Evolutionary conservation across 2,888 invertebrate species (phyloP).

Genomic region (Tipula vernalis): DNA sequence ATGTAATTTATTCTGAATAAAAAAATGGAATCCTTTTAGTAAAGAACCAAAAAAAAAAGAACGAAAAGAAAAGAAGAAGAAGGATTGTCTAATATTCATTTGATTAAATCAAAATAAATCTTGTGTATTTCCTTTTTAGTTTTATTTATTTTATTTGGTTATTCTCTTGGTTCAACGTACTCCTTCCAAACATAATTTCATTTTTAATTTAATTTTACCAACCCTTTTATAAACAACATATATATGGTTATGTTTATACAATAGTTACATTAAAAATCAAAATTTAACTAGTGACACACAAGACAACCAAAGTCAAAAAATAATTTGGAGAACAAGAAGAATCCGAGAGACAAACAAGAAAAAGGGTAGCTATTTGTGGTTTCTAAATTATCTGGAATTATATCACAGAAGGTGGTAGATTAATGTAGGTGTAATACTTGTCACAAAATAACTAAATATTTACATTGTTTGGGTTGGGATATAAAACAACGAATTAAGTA

Average conservation of each 20-base stretch:
- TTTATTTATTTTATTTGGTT: too few relatives aligned
- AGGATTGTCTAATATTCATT: background rate
- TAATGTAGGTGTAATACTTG: conserved; percentile 4
- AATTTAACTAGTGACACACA: background rate
- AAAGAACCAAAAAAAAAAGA: background rate
- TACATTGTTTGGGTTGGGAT: background rate
- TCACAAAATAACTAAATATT: background rate
- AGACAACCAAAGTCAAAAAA: background rate
- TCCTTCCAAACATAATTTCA: background rate
- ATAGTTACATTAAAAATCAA: background rate
- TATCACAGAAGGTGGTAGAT: background rate
- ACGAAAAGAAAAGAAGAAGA: too few relatives aligned
- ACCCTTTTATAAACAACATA: background rate
- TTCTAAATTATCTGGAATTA: background rate
- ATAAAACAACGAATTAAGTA: background rate
- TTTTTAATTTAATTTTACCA: background rate
- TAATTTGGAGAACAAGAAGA: background rate
- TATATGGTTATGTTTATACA: background rate
- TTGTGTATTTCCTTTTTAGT: background rate
- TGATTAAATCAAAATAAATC: background rate
- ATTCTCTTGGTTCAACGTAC: background rate
- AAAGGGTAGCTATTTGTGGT: background rate
- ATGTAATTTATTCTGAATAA: background rate
- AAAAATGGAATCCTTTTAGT: background rate
- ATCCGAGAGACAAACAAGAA: background rate